Evolutionary conservation across 2,797 vertebrate genomes (phyloP).

Genomic region (Cygnus olor): DNA sequence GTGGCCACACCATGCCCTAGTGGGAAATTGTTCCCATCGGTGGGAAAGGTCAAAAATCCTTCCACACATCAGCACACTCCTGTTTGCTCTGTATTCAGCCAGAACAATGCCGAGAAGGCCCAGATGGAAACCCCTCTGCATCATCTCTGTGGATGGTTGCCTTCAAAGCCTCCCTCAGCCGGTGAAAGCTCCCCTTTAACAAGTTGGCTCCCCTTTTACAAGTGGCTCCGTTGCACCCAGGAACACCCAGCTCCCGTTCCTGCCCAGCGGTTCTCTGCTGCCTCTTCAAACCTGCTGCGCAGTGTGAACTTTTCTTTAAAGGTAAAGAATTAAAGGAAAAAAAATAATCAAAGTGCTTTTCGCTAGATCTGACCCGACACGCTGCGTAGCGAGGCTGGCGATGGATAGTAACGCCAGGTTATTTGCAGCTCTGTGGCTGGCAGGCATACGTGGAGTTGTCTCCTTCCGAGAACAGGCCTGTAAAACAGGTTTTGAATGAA

Average conservation of each 20-base stretch:
- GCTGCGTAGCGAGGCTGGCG: not conserved
- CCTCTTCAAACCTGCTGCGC: not conserved
- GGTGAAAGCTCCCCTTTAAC: not conserved
- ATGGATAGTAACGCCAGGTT: not conserved
- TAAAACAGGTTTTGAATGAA: conserved; percentile 38
- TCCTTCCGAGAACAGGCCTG: not conserved
- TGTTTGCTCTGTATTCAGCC: not conserved
- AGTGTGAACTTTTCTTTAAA: not conserved
- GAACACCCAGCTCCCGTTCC: not conserved
- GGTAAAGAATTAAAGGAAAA: not conserved
- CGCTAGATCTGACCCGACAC: not conserved
- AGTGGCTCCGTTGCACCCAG: not conserved
- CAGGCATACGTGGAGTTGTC: not conserved
- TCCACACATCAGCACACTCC: not conserved
- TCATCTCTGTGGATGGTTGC: not conserved
- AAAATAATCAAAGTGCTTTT: not conserved
- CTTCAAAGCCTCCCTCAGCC: conserved; percentile 18
- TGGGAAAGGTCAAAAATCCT: not conserved
- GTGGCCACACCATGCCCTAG: not conserved
- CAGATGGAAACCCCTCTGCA: not conserved
- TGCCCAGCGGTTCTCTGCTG: not conserved
- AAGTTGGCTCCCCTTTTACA: not conserved
- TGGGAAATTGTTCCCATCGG: too few species aligned
- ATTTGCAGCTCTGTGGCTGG: conserved; percentile 27
- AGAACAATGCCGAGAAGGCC: not conserved